Evolutionary conservation across 2,888 invertebrate species (phyloP).

Genomic region (Syritta pipiens): DNA sequence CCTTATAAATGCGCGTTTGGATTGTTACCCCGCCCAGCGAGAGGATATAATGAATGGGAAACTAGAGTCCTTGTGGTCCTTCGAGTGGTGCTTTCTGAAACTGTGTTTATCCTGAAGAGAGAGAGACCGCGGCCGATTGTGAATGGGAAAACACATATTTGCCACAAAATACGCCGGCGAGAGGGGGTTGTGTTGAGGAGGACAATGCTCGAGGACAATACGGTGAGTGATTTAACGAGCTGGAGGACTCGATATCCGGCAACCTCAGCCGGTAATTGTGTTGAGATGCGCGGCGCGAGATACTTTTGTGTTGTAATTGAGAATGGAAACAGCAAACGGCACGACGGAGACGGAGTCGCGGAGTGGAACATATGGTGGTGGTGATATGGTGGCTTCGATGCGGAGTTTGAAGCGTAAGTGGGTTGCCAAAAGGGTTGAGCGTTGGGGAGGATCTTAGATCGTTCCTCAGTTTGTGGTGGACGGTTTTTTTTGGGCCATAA

Average conservation of each 20-base stretch:
- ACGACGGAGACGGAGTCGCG: not conserved
- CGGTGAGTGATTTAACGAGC: constrained; percentile 57
- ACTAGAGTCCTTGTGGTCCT: constrained; percentile 51
- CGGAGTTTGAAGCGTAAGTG: no score
- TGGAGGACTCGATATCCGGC: constrained; percentile 67
- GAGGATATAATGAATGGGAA: constrained; percentile 42
- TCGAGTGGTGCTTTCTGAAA: constrained; percentile 51
- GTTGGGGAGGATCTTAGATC: no score
- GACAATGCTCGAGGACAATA: no score
- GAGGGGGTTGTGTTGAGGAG: constrained; percentile 49
- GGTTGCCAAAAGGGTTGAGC: no score
- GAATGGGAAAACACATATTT: constrained; percentile 58
- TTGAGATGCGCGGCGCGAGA: no score
- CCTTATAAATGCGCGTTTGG: constrained; percentile 52
- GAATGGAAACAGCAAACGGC: constrained; percentile 17
- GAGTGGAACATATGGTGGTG: not conserved
- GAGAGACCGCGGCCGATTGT: constrained; percentile 36
- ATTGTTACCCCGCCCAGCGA: constrained; percentile 43
- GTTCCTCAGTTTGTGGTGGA: no score
- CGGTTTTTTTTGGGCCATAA: no score
- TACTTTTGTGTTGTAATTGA: constrained; percentile 29
- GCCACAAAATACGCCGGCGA: constrained; percentile 41
- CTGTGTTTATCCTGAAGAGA: constrained; percentile 62
- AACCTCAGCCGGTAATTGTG: constrained; percentile 50
- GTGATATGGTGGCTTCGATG: not conserved